Evolutionary conservation across 2,888 invertebrate genomes (phyloP), one percentile per base, ranked within the genome.

Genomic region (Rhabditoides inermis): DNA sequence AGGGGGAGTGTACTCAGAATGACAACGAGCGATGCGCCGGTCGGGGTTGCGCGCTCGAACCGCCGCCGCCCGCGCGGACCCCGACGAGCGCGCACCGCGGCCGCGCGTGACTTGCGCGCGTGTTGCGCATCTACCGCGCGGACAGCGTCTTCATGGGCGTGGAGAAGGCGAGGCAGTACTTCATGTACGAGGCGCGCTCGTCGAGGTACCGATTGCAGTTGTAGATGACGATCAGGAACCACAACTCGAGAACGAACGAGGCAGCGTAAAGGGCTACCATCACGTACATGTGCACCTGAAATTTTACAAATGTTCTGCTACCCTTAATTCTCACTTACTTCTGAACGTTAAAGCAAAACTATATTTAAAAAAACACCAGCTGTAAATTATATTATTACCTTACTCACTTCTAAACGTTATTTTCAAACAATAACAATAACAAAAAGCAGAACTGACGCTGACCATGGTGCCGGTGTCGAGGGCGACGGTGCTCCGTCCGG

Each of bases 71-170:
- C n/a, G n/a, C n/a, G n/a, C n/a, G n/a, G n/a, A n/a, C n/a, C n/a
- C n/a, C n/a, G n/a, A n/a, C n/a, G n/a, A n/a, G n/a, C n/a, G n/a
- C n/a, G n/a, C n/a, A n/a, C n/a, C n/a, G n/a, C n/a, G n/a, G n/a
- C n/a, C n/a, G n/a, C n/a, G n/a, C n/a, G n/a, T n/a, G n/a, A n/a
- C n/a, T n/a, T n/a, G n/a, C n/a, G n/a, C n/a, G n/a, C n/a, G n/a
- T n/a, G n/a, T n/a, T n/a, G n/a, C 7, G 26, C 26, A 5, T 37
- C 37, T n/a, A 58, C 46, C 64, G 49, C 3, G 65, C 62, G 7
- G 68, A 65, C 15, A 74, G 61, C 7, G 73, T 72, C 50, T 75
- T 72, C 69, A 75, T 68, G 0, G 75, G 75, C n/a, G 71, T 75
- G 35, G 67, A 65, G 54, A 74, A 75, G 25, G 75, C 72, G 15